Percentiles rank a stretch among this genome's conserved stretches.
These are phyloP conservation scores for Neoitamus cyanurus DNA, from an alignment of 2,888 invertebrate species.

Conservation along the genomic window DNA sequence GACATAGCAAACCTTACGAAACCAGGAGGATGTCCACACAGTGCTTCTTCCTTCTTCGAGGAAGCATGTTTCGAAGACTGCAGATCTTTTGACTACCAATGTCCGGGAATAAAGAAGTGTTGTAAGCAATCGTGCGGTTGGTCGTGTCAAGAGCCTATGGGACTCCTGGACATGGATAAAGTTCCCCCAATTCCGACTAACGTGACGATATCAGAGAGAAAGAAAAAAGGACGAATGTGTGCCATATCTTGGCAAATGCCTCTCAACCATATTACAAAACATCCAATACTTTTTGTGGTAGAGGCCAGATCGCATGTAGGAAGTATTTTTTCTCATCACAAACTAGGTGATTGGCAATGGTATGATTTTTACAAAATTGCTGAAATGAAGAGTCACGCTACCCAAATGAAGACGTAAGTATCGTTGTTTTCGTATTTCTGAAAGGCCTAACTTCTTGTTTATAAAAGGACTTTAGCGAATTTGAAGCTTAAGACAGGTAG, in stretches of 20 bases:
- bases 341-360: constrained; percentile 74
- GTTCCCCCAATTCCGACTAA: constrained; percentile 74
- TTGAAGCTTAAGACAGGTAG: constrained; percentile 71
- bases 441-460: background rate
- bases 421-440: background rate
- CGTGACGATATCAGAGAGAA: constrained; percentile 70
- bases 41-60: constrained; percentile 55
- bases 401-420: constrained; percentile 50
- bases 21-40: constrained; percentile 61
- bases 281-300: constrained; percentile 69
- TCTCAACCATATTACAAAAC: constrained; percentile 40
- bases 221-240: constrained; percentile 53
- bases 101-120: constrained; percentile 76
- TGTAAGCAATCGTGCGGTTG: constrained; percentile 77
- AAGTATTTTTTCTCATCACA: constrained; percentile 72
- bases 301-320: constrained; percentile 80
- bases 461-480: constrained; percentile 60
- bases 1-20: constrained; percentile 59
- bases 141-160: constrained; percentile 74
- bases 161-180: constrained; percentile 66
- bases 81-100: constrained; percentile 71
- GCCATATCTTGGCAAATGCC: constrained; percentile 51
- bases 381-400: constrained; percentile 57
- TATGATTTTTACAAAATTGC: constrained; percentile 61
- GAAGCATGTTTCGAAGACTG: constrained; percentile 61